A percentile compares a stretch with the other conserved stretches of the same genome.
Evolutionary conservation across 2,113 vertebrate species (phyloP).

Genomic region (Sylvia atricapilla): DNA sequence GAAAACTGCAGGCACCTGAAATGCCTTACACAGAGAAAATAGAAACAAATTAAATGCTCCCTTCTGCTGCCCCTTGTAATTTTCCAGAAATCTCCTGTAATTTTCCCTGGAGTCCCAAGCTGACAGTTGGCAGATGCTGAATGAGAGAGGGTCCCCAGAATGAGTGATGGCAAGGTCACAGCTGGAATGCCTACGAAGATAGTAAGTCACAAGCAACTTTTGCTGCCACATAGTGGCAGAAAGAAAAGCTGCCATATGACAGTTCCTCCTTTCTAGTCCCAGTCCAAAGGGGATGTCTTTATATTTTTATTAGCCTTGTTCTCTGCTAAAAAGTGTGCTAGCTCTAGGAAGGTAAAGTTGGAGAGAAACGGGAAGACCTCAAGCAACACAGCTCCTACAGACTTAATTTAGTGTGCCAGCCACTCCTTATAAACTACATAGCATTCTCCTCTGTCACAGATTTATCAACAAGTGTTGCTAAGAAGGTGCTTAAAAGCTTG

Average conservation of each 20-base stretch:
- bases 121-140: constrained; percentile 64
- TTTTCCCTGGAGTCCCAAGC: constrained; percentile 33
- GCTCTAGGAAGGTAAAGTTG: not conserved
- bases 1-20: not conserved
- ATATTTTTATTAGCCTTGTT: not conserved
- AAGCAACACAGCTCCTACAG: not conserved
- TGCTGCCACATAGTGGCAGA: constrained; percentile 53
- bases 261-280: not conserved
- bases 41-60: constrained; percentile 34
- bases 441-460: constrained; percentile 6
- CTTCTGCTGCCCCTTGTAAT: constrained; percentile 40
- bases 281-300: not conserved
- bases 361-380: not conserved
- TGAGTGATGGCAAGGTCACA: constrained; percentile 30
- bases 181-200: constrained; percentile 35
- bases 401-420: constrained; percentile 4
- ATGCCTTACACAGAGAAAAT: not conserved
- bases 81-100: constrained; percentile 51
- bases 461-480: constrained; percentile 64
- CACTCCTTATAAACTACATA: not conserved
- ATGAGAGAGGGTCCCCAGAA: constrained; percentile 20
- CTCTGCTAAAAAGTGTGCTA: not conserved
- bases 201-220: not conserved
- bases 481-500: constrained; percentile 55
- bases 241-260: not conserved